A percentile compares a stretch with the other conserved stretches of the same genome.
Conservation (phyloP, 2,113 vertebrate genomes). For the pig (Sus scrofa) region T2T-Sscrofa CM000813.6:96607501-96608000, state of each 20-base stretch:
- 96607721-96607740: background rate
- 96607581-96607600: background rate
- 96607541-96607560: background rate
- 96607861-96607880: constrained; percentile 27
- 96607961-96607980: constrained; percentile 20
- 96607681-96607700: background rate
- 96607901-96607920: constrained; percentile 13
- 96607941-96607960: constrained; percentile 15
- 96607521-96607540: background rate
- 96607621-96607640: background rate
- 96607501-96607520: background rate
- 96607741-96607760: background rate
- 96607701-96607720: background rate
- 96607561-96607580: constrained; percentile 32
- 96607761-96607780: background rate
- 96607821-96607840: background rate
- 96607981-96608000: background rate
- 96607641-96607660: background rate
- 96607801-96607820: background rate
- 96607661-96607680: background rate
- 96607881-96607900: constrained; percentile 27
- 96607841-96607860: constrained; percentile 14
- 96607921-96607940: background rate
- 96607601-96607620: background rate
- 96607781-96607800: background rate